Conservation (phyloP, 2,888 invertebrate species). For the Trichacis sp. region DNA sequence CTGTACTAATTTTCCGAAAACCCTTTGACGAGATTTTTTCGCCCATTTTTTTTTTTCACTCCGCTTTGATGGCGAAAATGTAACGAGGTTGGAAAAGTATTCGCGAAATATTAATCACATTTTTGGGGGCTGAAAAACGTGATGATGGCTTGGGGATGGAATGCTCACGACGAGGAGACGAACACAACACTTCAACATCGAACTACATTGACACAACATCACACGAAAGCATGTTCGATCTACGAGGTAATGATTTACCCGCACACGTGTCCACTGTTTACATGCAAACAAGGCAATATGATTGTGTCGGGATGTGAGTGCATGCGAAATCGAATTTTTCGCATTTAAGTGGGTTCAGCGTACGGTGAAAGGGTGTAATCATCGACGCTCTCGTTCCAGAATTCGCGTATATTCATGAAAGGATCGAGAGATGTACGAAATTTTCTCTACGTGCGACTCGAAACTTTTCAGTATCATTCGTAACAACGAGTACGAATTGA, state of each 20-base stretch:
- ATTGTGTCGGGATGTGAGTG: constrained; percentile 45
- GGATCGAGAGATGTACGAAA: constrained; percentile 22
- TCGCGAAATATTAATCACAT: background rate
- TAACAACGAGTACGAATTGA: too few relatives aligned
- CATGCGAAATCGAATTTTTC: constrained; percentile 54
- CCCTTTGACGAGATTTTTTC: background rate
- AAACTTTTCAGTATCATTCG: too few relatives aligned
- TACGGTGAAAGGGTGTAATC: constrained; percentile 52
- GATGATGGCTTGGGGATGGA: constrained; percentile 3
- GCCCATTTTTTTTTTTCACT: background rate
- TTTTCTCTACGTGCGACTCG: too few relatives aligned
- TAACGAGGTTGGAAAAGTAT: background rate
- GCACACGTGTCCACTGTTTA: constrained; percentile 53
- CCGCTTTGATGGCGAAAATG: background rate
- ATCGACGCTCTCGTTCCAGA: constrained; percentile 38
- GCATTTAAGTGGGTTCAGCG: constrained; percentile 51
- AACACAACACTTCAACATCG: constrained; percentile 36
- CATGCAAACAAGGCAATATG: constrained; percentile 55
- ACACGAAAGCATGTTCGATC: constrained; percentile 39
- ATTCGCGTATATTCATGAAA: constrained; percentile 16
- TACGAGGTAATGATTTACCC: constrained; percentile 40
- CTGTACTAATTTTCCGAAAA: background rate
- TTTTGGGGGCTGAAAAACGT: background rate
- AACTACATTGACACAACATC: constrained; percentile 36
- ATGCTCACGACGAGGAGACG: constrained; percentile 40